Conservation (phyloP, 1,140 invertebrate species). For the Dreissena polymorpha region DNA sequence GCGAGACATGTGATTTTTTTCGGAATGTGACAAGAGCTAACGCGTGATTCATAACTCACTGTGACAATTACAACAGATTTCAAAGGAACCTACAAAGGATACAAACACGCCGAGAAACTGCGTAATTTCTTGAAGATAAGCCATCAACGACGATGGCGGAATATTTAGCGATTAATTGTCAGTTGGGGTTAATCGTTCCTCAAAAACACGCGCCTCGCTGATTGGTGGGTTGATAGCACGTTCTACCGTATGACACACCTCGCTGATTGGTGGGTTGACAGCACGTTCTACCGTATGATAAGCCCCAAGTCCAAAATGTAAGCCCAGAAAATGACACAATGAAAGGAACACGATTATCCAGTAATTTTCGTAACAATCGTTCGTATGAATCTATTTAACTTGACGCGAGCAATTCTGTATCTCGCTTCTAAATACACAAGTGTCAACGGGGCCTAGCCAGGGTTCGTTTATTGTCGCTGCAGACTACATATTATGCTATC, state of each 20-base stretch:
- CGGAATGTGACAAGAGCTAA: too few relatives aligned
- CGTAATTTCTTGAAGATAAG: slow-evolving; percentile 24
- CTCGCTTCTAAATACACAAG: slow-evolving; percentile 42
- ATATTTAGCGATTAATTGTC: slow-evolving; percentile 23
- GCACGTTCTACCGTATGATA: slow-evolving; percentile 11
- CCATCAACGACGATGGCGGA: slow-evolving; percentile 2
- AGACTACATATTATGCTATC: slow-evolving; percentile 30
- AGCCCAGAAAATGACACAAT: background rate
- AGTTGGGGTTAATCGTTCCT: background rate
- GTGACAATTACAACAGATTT: slow-evolving; percentile 22
- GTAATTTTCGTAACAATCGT: background rate
- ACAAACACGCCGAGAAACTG: slow-evolving; percentile 19
- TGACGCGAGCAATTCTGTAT: slow-evolving; percentile 19
- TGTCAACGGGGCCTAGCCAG: slow-evolving; percentile 20
- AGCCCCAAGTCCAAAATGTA: slow-evolving; percentile 7
- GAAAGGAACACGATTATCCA: background rate
- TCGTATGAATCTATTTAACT: background rate
- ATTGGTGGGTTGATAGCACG: slow-evolving; percentile 20
- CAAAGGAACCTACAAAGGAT: background rate
- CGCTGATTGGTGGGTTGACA: slow-evolving; percentile 13
- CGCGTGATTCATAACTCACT: background rate
- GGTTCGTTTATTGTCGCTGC: slow-evolving; percentile 35
- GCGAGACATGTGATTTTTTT: too few relatives aligned
- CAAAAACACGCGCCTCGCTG: slow-evolving; percentile 1
- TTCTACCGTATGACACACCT: slow-evolving; percentile 22